A percentile compares a stretch with the other conserved stretches of the same genome.
Evolutionary conservation across 2,113 vertebrate genomes (phyloP).

Genomic region (Sporophila hypoxantha): DNA sequence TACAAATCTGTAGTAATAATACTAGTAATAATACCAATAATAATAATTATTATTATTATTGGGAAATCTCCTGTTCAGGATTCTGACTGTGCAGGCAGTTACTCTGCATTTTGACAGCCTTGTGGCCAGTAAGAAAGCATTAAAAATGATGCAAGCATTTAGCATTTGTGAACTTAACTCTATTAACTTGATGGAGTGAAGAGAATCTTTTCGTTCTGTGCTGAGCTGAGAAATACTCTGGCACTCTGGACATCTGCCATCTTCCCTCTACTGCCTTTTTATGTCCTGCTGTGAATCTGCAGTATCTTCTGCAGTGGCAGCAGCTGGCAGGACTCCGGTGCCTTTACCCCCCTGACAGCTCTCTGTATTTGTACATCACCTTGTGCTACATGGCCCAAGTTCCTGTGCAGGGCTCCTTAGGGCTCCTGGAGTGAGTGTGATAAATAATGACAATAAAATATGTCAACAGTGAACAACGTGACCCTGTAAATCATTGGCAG

Average conservation of each 20-base stretch:
- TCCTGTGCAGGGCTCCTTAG: background rate
- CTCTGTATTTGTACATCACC: constrained; percentile 25
- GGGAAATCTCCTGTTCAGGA: constrained; percentile 13
- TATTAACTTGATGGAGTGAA: constrained; percentile 59
- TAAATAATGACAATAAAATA: constrained; percentile 49
- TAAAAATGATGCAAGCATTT: constrained; percentile 49
- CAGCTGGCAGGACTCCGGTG: constrained; percentile 19
- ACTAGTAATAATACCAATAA: background rate
- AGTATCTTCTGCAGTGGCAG: constrained; percentile 46
- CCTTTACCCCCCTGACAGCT: background rate
- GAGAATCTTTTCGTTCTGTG: constrained; percentile 57
- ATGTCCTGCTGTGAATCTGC: constrained; percentile 49
- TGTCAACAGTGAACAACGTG: constrained; percentile 32
- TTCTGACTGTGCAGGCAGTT: background rate
- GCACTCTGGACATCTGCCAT: constrained; percentile 56
- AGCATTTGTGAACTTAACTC: constrained; percentile 56
- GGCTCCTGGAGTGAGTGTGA: background rate
- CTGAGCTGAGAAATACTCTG: constrained; percentile 54
- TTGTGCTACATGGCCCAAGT: background rate
- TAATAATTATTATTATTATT: constrained; percentile 19
- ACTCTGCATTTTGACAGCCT: constrained; percentile 27
- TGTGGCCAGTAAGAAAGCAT: constrained; percentile 8
- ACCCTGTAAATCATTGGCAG: constrained; percentile 52
- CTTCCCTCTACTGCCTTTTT: constrained; percentile 48
- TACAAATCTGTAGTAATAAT: background rate